Evolutionary conservation across 1,140 invertebrate genomes (phyloP).

Genomic region (Patella vulgata): DNA sequence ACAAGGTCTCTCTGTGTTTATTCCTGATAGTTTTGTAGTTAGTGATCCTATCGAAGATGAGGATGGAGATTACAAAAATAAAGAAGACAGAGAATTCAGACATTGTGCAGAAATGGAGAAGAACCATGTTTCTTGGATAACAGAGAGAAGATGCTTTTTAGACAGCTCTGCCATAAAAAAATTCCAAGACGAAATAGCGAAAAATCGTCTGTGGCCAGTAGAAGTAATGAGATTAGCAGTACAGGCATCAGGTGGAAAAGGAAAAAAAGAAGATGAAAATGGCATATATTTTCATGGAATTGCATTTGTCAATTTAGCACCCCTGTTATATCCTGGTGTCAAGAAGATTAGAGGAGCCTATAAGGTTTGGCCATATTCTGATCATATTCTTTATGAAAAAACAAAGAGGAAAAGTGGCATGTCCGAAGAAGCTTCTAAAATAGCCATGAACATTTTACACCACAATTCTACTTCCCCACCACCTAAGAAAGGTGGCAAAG

Average conservation of each 20-base stretch:
- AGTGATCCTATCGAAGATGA: conserved; percentile 61
- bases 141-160: conserved; percentile 62
- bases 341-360: conserved; percentile 64
- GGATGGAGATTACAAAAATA: conserved; percentile 62
- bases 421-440: conserved; percentile 56
- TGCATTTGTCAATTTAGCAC: conserved; percentile 63
- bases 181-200: conserved; percentile 63
- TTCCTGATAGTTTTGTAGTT: conserved; percentile 58
- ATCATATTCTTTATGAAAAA: conserved; percentile 62
- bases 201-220: conserved; percentile 62
- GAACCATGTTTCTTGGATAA: conserved; percentile 63
- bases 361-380: conserved; percentile 61
- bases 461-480: conserved; percentile 50
- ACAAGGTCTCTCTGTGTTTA: conserved; percentile 54
- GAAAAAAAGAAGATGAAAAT: conserved; percentile 65
- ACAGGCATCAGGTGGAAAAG: conserved; percentile 56
- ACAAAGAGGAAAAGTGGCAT: conserved; percentile 55
- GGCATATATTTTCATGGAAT: conserved; percentile 63
- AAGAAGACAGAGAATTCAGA: conserved; percentile 62
- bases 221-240: conserved; percentile 63
- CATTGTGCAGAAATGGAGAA: conserved; percentile 60
- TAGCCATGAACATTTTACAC: conserved; percentile 53
- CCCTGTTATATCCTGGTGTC: conserved; percentile 66
- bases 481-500: conserved; percentile 57
- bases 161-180: conserved; percentile 57